Base-by-base conservation (phyloP, 2,888 invertebrate species). In the Brenthis hecate region DNA sequence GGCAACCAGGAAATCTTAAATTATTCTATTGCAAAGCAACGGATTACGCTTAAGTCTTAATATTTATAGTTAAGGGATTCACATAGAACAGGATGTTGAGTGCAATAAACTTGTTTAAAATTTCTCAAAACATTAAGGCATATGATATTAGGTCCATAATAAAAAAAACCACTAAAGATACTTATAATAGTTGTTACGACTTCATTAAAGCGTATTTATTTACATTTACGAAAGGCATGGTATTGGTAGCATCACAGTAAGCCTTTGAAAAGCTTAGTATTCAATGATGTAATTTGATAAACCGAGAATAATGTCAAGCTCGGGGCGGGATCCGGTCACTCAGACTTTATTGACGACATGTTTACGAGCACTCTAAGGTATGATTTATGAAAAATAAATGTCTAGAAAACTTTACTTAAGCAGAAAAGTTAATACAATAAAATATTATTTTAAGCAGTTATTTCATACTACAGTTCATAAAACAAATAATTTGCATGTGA, bases 291-390 rank as follows among this genome's bases (percentile, higher is more conserved):
- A 86, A 87, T 85, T 85, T 86, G 84, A 86, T 86, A 85, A 85
- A 81, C 77, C 79, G 79, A 80, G 82, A 85, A 81, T 84, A 83
- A 69, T 82, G 82, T 82, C 76, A 73, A 72, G 81, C 81, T 77
- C 76, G 75, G 76, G 80, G 82, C 80, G 76, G 84, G 84, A 65
- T 82, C 85, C 82, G 55, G 65, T 65, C 65, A 69, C 79, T 81
- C 76, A 74, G 78, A 80, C 81, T 81, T 84, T 84, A 85, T 84
- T 84, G 83, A 81, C 80, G 82, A 84, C 82, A 86, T 86, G 81
- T 86, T 84, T 84, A 85, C 83, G 77, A 80, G 72, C 77, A 74
- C 74, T 77, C 78, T 75, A 79, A 77, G 78, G 80, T 80, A 83
- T 75, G 73, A 71, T 75, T 76, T 81, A 81, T 79, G 78, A 80